Evolutionary conservation across 2,888 invertebrate genomes (phyloP).

Genomic region (Drosophila tripunctata): DNA sequence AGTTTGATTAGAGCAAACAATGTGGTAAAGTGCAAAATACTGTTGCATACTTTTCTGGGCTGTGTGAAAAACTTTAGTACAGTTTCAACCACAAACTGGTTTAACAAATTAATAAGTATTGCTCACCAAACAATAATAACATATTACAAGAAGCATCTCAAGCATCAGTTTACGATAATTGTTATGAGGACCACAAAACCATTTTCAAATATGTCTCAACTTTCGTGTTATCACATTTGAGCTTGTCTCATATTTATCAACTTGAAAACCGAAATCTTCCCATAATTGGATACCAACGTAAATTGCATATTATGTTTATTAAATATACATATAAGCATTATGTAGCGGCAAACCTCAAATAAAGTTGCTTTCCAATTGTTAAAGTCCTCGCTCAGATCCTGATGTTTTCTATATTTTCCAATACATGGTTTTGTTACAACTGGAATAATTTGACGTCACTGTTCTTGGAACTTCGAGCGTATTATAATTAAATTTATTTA

Average conservation of each 20-base stretch:
- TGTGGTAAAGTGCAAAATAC: constrained; percentile 66
- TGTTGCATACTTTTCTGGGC: constrained; percentile 64
- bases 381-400: no score
- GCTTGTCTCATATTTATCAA: not conserved
- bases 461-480: no score
- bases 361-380: no score
- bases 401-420: no score
- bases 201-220: not conserved
- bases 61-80: constrained; percentile 18
- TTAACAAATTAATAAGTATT: constrained; percentile 42
- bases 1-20: constrained; percentile 66
- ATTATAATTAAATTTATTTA: no score
- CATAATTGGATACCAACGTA: no score
- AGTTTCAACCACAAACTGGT: constrained; percentile 28
- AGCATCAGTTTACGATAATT: constrained; percentile 10
- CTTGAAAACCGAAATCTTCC: not conserved
- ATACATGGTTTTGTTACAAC: no score
- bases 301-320: no score
- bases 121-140: constrained; percentile 19
- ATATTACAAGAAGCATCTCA: not conserved
- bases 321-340: no score
- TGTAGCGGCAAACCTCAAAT: no score
- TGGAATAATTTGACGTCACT: no score
- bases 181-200: not conserved
- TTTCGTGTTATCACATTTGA: not conserved